Conservation (phyloP, 2,888 invertebrate species). For the Nipponacmea schrenckii region DNA sequence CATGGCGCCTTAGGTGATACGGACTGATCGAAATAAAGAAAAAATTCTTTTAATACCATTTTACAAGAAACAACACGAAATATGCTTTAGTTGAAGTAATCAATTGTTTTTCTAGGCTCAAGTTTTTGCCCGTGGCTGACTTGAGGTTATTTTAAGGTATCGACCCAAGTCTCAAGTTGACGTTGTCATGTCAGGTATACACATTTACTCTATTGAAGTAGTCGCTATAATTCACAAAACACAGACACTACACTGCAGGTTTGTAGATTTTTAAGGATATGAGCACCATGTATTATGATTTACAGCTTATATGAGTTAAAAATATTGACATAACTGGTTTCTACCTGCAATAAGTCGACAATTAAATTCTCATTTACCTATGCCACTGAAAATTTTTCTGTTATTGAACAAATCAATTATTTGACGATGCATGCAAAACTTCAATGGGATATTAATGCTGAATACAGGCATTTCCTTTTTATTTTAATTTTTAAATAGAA, state of each 20-base stretch:
- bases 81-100: conserved; percentile 9
- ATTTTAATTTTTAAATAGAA: too few species aligned
- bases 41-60: not conserved
- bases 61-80: conserved; percentile 4
- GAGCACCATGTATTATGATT: too few species aligned
- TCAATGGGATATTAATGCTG: too few species aligned
- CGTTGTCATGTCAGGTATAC: conserved; percentile 4
- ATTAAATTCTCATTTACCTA: too few species aligned
- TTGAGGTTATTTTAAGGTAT: conserved; percentile 3
- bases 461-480: too few species aligned
- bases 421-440: too few species aligned
- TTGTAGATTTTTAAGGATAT: not conserved
- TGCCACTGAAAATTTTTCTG: too few species aligned
- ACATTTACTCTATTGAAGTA: not conserved
- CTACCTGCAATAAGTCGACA: too few species aligned
- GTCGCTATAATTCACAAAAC: not conserved
- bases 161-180: conserved; percentile 3
- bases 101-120: not conserved
- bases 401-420: too few species aligned
- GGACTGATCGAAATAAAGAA: not conserved
- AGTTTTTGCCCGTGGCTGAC: not conserved
- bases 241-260: not conserved
- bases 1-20: conserved; percentile 4
- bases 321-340: too few species aligned
- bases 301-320: too few species aligned